phyloP scores from a whole-genome alignment of 2,888 invertebrate species.

The Podabrus alpinus region DNA sequence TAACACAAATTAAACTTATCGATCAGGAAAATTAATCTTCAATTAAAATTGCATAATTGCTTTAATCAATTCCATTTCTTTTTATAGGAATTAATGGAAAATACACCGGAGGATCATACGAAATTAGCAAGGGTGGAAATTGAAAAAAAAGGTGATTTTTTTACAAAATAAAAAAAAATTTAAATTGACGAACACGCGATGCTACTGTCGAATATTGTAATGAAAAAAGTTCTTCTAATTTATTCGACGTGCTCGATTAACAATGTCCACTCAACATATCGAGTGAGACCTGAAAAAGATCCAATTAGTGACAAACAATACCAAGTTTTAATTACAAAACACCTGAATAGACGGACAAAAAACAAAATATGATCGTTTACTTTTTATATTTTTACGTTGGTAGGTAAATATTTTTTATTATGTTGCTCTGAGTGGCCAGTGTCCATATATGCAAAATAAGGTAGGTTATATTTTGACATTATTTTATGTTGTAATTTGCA shows the following conservation, averaged over 20 bases:
- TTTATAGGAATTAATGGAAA: neutral
- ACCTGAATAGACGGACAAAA: neutral
- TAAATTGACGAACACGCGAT: neutral
- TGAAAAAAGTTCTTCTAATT: neutral
- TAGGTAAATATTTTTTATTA: neutral
- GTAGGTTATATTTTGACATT: neutral
- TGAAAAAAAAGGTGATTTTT: too few species aligned
- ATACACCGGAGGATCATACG: neutral
- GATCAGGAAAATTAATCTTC: neutral
- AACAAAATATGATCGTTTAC: neutral
- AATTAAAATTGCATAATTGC: neutral
- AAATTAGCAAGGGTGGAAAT: neutral
- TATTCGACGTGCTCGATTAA: neutral
- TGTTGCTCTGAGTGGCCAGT: too few species aligned
- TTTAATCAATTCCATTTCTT: neutral
- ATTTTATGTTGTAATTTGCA: neutral
- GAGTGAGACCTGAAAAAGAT: neutral
- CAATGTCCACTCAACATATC: neutral
- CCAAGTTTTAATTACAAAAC: neutral
- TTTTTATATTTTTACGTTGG: neutral
- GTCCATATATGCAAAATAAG: neutral
- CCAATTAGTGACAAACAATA: neutral
- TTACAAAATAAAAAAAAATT: neutral
- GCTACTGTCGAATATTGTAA: neutral
- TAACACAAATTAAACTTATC: neutral